Conservation (phyloP, 2,113 vertebrate genomes). For the Nestor notabilis region DNA sequence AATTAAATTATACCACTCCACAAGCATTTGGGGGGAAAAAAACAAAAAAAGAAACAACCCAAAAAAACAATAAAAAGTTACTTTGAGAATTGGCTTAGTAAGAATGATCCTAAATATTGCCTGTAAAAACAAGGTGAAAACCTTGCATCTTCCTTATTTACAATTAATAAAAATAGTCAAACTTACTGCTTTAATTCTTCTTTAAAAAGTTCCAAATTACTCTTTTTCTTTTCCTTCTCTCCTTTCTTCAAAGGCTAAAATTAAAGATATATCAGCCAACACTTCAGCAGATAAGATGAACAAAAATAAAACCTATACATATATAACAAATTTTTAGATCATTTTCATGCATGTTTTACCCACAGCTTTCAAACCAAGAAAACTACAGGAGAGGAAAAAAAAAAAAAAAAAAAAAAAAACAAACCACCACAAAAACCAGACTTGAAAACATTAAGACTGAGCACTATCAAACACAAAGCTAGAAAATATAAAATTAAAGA, state of each 20-base stretch:
- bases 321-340: not conserved
- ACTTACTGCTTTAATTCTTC: conserved; percentile 98
- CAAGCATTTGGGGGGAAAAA: not conserved
- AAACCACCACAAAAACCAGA: not conserved
- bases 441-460: conserved; percentile 45
- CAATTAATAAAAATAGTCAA: not conserved
- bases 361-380: conserved; percentile 38
- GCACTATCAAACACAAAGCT: conserved; percentile 29
- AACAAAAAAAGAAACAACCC: too few species aligned
- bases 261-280: conserved; percentile 62
- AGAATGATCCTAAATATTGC: not conserved
- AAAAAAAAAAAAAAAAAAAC: not conserved
- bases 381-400: not conserved
- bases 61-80: not conserved
- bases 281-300: conserved; percentile 46
- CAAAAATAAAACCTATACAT: not conserved
- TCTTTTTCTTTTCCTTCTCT: conserved; percentile 99
- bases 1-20: not conserved
- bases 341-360: conserved; percentile 52
- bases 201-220: conserved; percentile 98
- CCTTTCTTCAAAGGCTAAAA: conserved; percentile 88
- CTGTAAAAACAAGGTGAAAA: not conserved
- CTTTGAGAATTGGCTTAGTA: not conserved
- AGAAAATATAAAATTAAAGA: not conserved
- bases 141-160: not conserved